Conservation (phyloP, 2,888 invertebrate species). For the Clitarchus hookeri region DNA sequence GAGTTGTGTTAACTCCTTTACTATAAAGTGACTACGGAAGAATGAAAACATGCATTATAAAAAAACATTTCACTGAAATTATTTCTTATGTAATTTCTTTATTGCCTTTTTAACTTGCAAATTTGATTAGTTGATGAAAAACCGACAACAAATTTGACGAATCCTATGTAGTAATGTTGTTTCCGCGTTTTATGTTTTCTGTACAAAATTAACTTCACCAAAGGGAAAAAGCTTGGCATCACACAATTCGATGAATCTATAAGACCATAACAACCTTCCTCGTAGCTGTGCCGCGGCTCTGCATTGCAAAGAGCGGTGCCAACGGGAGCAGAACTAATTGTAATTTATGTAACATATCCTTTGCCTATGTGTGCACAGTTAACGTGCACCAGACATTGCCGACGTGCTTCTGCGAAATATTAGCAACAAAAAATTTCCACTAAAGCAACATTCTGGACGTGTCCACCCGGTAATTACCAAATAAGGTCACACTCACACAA, state of each 20-base stretch:
- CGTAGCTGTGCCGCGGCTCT: background rate
- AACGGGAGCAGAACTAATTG: conserved; percentile 20
- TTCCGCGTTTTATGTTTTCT: too few relatives aligned
- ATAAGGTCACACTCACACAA: conserved; percentile 26
- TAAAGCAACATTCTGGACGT: conserved; percentile 23
- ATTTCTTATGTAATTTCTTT: too few relatives aligned
- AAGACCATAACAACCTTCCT: background rate
- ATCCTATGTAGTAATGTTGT: too few relatives aligned
- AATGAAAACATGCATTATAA: too few relatives aligned
- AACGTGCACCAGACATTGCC: conserved; percentile 15
- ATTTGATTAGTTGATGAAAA: too few relatives aligned
- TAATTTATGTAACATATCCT: conserved; percentile 5
- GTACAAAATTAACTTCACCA: too few relatives aligned
- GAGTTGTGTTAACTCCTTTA: too few relatives aligned
- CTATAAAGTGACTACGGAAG: too few relatives aligned
- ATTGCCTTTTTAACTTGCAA: too few relatives aligned
- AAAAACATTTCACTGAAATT: too few relatives aligned
- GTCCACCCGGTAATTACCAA: conserved; percentile 25
- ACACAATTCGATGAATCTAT: conserved; percentile 7
- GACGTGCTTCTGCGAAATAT: conserved; percentile 20
- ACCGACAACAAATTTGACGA: too few relatives aligned
- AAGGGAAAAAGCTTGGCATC: background rate
- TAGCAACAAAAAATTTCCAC: background rate
- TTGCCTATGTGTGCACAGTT: conserved; percentile 10
- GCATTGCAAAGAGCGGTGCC: conserved; percentile 11